Evolutionary conservation across 2,888 invertebrate genomes (phyloP), one percentile per base, ranked within the genome.

Genomic region (Acutogordius australiensis): DNA sequence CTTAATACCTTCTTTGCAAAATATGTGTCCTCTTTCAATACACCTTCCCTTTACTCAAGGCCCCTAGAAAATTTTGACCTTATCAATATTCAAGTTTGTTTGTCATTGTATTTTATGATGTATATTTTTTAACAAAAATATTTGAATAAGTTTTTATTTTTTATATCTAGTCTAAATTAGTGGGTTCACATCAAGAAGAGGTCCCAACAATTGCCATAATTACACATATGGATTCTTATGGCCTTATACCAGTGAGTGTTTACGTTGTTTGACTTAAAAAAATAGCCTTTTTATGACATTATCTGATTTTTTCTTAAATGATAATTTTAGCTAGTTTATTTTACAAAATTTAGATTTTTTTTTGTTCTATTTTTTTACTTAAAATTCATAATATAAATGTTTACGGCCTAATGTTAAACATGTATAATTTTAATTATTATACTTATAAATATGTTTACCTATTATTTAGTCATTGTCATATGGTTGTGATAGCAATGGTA

Each of bases 401-500:
- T n/a, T n/a, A n/a, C n/a, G n/a, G n/a, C n/a, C n/a, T n/a, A n/a
- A n/a, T n/a, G n/a, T n/a, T n/a, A n/a, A n/a, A n/a, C n/a, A n/a
- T n/a, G n/a, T n/a, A n/a, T n/a, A n/a, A n/a, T n/a, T n/a, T n/a
- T n/a, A n/a, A n/a, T n/a, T 37, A 37, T 37, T 37, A 37, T 37
- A 37, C 37, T 13, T 37, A 37, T 13, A 13, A 8, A 13, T 37
- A 13, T 8, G 37, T 37, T 37, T 37, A 13, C 37, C n/a, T n/a
- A 56, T 62, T 63, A 59, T 66, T n/a, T 45, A 87, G 86, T 83
- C 83, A 64, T 73, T 91, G 61, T 79, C 88, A 0, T 77, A 76
- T 65, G 91, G 91, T 61, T 81, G 82, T 0, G 91, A 97, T 69
- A 84, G 86, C 0, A 88, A 88, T 74, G 88, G 81, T 1, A 85